Evolutionary conservation across 2,888 invertebrate genomes (phyloP).

Genomic region (Tenthredo livida): DNA sequence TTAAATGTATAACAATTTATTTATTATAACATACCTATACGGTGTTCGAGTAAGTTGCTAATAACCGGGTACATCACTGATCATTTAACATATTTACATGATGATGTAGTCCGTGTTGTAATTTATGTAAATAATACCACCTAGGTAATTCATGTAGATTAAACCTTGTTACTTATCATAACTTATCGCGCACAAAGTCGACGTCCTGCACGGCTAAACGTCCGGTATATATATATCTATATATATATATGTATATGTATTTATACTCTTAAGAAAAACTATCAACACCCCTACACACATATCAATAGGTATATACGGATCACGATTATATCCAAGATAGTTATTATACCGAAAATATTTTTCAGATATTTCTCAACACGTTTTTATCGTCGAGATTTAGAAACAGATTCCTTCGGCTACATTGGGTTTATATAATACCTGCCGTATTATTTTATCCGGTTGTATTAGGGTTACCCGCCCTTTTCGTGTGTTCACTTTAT

Average conservation of each 20-base stretch:
- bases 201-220: neutral
- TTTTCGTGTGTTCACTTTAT: neutral
- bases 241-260: neutral
- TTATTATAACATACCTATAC: neutral
- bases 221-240: neutral
- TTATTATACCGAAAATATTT: neutral
- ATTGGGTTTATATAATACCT: neutral
- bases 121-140: slow-evolving; percentile 49
- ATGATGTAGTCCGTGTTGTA: slow-evolving; percentile 38
- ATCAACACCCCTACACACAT: slow-evolving; percentile 1
- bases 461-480: neutral
- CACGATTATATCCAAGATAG: neutral
- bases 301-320: neutral
- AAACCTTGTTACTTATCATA: slow-evolving; percentile 51
- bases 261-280: neutral
- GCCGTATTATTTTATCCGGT: neutral
- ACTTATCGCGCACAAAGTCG: slow-evolving; percentile 39
- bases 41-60: slow-evolving; percentile 36
- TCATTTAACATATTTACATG: slow-evolving; percentile 50
- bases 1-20: slow-evolving; percentile 23
- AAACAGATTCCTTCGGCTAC: neutral
- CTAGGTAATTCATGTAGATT: slow-evolving; percentile 49
- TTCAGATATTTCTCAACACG: neutral
- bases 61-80: slow-evolving; percentile 46
- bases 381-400: neutral